These are phyloP conservation scores for Heliconius hermathena DNA, from an alignment of 1,140 invertebrate genomes.

Conservation along the genomic window DNA sequence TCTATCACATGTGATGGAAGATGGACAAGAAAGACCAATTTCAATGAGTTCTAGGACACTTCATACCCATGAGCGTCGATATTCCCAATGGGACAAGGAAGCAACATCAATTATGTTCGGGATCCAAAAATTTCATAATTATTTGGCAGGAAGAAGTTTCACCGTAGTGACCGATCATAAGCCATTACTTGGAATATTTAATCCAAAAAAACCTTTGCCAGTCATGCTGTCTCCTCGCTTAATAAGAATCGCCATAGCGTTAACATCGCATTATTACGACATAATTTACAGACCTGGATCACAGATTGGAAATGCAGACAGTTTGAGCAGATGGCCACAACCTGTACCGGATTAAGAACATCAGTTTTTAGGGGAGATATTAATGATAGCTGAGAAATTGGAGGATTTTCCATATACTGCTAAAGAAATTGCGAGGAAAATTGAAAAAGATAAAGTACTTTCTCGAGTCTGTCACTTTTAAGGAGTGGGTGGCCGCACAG, in stretches of 20 bases:
- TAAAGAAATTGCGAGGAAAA: constrained; percentile 18
- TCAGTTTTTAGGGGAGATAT: constrained; percentile 32
- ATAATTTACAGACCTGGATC: constrained; percentile 14
- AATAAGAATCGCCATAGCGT: constrained; percentile 16
- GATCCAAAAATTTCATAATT: too few species aligned
- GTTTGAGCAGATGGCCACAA: constrained; percentile 43
- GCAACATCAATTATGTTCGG: too few species aligned
- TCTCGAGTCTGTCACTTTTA: constrained; percentile 33
- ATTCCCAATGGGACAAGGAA: too few species aligned
- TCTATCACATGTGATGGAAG: too few species aligned
- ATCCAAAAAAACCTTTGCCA: too few species aligned
- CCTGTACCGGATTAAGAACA: constrained; percentile 40
- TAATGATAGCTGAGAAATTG: constrained; percentile 35
- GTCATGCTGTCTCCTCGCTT: not conserved
- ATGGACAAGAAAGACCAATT: too few species aligned
- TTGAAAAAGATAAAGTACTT: constrained; percentile 37
- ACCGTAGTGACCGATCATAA: too few species aligned
- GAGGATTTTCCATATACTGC: not conserved
- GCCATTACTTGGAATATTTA: too few species aligned
- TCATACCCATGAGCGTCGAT: too few species aligned
- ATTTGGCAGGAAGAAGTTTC: too few species aligned
- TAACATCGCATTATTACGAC: constrained; percentile 11
- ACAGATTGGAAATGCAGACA: constrained; percentile 10
- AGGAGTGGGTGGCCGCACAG: constrained; percentile 39
- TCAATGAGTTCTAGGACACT: too few species aligned